These are phyloP conservation scores for Thysanoteuthis rhombus DNA, from an alignment of 2,888 invertebrate genomes.

Conservation along the genomic window DNA sequence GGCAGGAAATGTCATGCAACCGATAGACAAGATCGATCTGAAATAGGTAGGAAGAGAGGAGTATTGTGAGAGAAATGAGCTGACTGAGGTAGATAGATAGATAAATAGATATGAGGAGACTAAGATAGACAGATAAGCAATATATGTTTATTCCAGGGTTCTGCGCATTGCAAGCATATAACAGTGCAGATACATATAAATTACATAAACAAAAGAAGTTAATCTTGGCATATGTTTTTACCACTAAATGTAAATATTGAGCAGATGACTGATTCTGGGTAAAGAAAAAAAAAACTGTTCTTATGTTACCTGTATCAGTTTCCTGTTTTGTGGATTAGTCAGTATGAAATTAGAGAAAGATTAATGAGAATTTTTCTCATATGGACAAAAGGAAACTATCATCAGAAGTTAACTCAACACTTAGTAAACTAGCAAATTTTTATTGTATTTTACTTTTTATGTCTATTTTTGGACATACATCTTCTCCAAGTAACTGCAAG, in stretches of 20 bases:
- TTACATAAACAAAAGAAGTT: not conserved
- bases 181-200: not conserved
- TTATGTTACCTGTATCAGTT: not conserved
- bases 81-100: no score
- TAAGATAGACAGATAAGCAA: not conserved
- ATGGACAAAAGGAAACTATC: not conserved
- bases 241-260: not conserved
- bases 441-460: no score
- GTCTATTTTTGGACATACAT: no score
- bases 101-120: no score
- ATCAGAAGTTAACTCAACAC: not conserved
- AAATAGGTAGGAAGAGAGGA: no score
- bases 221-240: not conserved
- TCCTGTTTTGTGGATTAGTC: not conserved
- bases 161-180: not conserved
- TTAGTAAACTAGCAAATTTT: not conserved
- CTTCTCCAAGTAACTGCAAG: no score
- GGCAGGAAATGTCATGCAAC: no score
- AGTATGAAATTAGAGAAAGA: not conserved
- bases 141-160: not conserved
- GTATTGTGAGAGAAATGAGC: no score
- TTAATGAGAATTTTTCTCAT: not conserved
- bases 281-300: not conserved
- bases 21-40: no score
- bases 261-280: not conserved